A percentile compares a stretch with the other conserved stretches of the same genome.
phyloP scores from a whole-genome alignment of 2,113 vertebrate species.

The Larimichthys crocea region DNA sequence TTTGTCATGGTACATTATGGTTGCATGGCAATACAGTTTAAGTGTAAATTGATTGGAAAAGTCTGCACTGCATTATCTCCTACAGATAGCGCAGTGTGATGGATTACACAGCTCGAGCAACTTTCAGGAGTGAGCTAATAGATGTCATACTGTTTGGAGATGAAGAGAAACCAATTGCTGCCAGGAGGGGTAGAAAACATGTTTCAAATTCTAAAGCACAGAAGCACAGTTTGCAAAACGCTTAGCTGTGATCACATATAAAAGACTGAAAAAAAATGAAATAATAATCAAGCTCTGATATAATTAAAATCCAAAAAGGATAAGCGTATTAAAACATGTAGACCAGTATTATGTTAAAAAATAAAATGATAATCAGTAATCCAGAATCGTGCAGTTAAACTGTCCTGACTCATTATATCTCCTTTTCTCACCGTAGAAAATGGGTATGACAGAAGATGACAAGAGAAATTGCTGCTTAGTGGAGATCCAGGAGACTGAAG shows the following conservation, averaged over 20 bases:
- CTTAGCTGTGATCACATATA: not conserved
- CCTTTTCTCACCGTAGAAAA: slow-evolving; percentile 85
- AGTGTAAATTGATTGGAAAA: slow-evolving; percentile 20
- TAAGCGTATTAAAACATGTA: not conserved
- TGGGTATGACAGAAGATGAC: slow-evolving; percentile 98
- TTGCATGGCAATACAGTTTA: not conserved
- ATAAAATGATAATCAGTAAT: not conserved
- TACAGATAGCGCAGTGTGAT: slow-evolving; percentile 4
- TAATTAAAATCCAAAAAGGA: too few species aligned
- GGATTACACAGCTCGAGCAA: not conserved
- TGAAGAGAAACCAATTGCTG: not conserved
- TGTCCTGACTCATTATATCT: slow-evolving; percentile 3
- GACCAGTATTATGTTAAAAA: not conserved
- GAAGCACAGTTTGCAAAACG: not conserved
- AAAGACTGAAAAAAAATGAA: not conserved
- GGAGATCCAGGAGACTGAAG: slow-evolving; percentile 97
- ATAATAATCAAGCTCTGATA: not conserved
- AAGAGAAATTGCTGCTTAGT: slow-evolving; percentile 96
- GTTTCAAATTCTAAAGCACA: not conserved
- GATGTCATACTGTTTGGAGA: slow-evolving; percentile 9
- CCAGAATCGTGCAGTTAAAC: not conserved
- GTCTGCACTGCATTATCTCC: slow-evolving; percentile 11
- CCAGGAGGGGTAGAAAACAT: not conserved
- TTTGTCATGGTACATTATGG: slow-evolving; percentile 23
- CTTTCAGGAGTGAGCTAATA: slow-evolving; percentile 4